Evolutionary conservation across 2,113 vertebrate genomes (phyloP), one percentile per base, ranked within the genome.

Genomic region (Charina bottae): DNA sequence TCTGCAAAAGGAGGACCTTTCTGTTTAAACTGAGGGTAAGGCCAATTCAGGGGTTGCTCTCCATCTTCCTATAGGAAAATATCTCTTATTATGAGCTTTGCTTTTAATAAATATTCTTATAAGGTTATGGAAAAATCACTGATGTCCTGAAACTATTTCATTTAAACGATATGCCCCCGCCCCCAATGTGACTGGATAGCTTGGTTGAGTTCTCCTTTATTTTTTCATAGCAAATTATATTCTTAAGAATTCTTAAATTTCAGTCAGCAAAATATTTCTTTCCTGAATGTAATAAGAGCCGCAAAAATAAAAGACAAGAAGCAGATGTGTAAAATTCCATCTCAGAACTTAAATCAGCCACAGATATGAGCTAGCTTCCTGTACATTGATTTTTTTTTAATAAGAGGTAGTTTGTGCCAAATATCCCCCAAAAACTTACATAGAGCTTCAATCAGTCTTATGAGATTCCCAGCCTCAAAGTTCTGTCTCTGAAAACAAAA

Each of bases 121-220:
- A 85, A 46, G 58, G 54, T 28, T 85, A 90, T 62, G 33, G 58
- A 60, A 19, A 49, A 90, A 90, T 90, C 83, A 90, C 62, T 90
- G 53, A 23, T 64, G 90, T 33, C 85, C 64, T 89, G 28, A 85
- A 90, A 64, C 58, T 12, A 85, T 85, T 90, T 85, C 55, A 58
- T 54, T 85, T 90, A 90, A 90, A 26, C 85, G 58, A 58, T 46
- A 53, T 53, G 28, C 8, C 46, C 2, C 49, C 5, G 49, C 83
- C 42, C 23, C 58, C 90, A 90, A 23, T 21, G 28, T 49, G 78
- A 53, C 26, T 85, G 49, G 56, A 42, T 85, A 54, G 58, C 24
- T 90, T 42, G 53, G 19, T 15, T 53, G 58, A 62, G 1, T 46
- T 2, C 19, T 55, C n/a, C 53, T 60, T n/a, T 84, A 49, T 83